These are phyloP conservation scores for Pandemis heparana DNA, from an alignment of 2,888 invertebrate species.

Conservation along the genomic window DNA sequence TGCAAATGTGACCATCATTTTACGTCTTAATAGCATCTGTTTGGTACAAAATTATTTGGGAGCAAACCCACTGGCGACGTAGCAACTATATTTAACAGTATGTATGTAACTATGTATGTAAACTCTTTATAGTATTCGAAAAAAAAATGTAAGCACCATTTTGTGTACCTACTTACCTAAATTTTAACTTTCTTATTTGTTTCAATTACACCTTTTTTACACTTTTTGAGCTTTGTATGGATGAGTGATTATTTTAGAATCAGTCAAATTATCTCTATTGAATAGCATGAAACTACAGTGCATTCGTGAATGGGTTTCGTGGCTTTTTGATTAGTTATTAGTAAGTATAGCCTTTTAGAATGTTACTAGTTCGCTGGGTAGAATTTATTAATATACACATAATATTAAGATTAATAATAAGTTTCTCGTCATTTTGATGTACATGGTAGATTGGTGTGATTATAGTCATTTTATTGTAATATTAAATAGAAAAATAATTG, in stretches of 20 bases:
- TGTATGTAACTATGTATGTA: too few relatives aligned
- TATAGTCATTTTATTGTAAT: conserved; percentile 22
- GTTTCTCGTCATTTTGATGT: conserved; percentile 5
- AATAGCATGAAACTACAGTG: background rate
- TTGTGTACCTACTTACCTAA: too few relatives aligned
- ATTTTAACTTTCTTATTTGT: too few relatives aligned
- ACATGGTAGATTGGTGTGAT: conserved; percentile 29
- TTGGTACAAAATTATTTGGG: too few relatives aligned
- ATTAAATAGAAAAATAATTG: background rate
- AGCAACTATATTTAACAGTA: too few relatives aligned
- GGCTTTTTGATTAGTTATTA: conserved; percentile 5
- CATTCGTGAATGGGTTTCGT: background rate
- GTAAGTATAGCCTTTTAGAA: background rate
- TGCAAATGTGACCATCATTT: background rate
- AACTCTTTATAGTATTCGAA: too few relatives aligned
- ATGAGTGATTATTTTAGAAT: background rate
- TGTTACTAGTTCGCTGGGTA: conserved; percentile 2
- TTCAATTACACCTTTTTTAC: background rate
- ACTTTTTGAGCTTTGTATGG: background rate
- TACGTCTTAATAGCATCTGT: background rate
- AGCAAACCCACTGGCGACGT: too few relatives aligned
- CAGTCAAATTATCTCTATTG: background rate
- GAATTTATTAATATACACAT: background rate
- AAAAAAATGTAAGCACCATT: too few relatives aligned
- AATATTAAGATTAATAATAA: background rate